Evolutionary conservation across 1,140 invertebrate genomes (phyloP).

Genomic region (Aphis craccivora): DNA sequence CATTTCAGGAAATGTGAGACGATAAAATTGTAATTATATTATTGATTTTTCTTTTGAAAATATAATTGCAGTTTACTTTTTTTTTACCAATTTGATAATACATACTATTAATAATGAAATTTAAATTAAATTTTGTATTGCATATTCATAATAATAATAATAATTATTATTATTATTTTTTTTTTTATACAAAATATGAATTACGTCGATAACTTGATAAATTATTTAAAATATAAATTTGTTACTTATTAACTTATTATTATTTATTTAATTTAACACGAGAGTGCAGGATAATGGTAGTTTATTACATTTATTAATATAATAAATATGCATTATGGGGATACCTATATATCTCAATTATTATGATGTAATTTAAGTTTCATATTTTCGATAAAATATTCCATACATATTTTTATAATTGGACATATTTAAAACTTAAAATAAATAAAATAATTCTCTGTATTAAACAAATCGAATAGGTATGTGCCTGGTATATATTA

Average conservation of each 20-base stretch:
- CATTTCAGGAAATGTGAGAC: background rate
- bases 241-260: background rate
- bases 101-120: background rate
- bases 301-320: background rate
- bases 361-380: background rate
- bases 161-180: too few species aligned
- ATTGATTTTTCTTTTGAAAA: conserved; percentile 2
- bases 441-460: background rate
- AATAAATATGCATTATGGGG: background rate
- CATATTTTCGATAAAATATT: too few species aligned
- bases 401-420: too few species aligned
- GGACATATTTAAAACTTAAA: too few species aligned
- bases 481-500: too few species aligned
- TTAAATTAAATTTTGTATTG: background rate
- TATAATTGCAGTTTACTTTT: background rate
- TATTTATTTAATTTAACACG: background rate
- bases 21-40: background rate
- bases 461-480: background rate
- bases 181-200: background rate
- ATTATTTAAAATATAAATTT: background rate
- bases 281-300: background rate
- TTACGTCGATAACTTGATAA: background rate
- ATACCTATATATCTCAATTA: background rate
- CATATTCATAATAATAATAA: background rate
- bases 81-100: background rate